Base-by-base conservation (phyloP, 2,113 vertebrate species). In the Sinocyclocheilus anshuiensis region DNA sequence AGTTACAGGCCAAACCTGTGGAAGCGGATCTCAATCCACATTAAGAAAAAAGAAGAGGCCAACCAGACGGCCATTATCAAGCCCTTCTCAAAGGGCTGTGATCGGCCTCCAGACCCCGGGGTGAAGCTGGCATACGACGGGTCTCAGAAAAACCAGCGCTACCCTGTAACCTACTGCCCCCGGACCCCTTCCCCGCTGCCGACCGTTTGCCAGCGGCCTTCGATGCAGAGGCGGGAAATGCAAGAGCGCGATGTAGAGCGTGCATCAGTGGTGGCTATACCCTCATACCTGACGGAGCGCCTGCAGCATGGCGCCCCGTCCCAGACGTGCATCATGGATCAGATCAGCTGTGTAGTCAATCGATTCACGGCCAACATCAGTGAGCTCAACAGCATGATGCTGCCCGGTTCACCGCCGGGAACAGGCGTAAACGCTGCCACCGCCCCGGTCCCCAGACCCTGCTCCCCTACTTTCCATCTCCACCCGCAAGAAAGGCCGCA, bases 51-150 rank as follows among this genome's bases (percentile, higher is more conserved):
- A 71, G 97, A 98, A 67, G 94, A 94, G 88, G 84, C 85, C 57
- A 99, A 99, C 88, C 98, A 99, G 91, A 99, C 97, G 0, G 98
- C 98, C 4, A 96, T 99, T 86, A 99, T 99, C 92, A 99, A 98
- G 91, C 98, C 98, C 18, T 99, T 99, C 91, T 96, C 97, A 75
- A 97, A 99, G 90, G 96, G 92, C 9, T 94, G 94, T 0, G 91
- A 96, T 4, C 86, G 91, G 0, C 91, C 95, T 11, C 93, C 91
- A 0, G 97, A 97, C 61, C 53, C 94, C 0, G 87, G 94, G 83
- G 91, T 95, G 89, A 95, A 94, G 91, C 93, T 93, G 0, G 93
- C 95, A 53, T 96, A 94, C 0, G 94, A 96, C 0, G 95, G 95
- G 39, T 95, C 94, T 0, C 96, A 96, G 88, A 92, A 90, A 0